Conservation (phyloP, 2,113 vertebrate species). For the Cranoglanis bouderius region DNA sequence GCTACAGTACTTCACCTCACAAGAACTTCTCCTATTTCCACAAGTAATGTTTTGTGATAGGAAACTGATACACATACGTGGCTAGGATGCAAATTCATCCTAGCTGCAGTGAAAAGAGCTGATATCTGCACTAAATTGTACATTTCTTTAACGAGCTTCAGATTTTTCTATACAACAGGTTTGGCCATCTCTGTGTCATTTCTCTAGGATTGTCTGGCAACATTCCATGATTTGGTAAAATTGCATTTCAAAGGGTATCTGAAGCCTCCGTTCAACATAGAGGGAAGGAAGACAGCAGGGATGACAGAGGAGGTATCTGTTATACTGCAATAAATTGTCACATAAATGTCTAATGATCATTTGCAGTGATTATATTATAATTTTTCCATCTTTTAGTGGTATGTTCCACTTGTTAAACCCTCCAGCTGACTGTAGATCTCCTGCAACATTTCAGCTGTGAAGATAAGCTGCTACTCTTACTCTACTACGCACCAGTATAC, state of each 20-base stretch:
- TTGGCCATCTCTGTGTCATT: neutral
- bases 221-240: conserved; percentile 68
- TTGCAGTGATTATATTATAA: neutral
- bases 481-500: neutral
- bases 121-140: neutral
- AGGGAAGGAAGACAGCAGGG: conserved; percentile 66
- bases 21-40: neutral
- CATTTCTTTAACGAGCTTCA: neutral
- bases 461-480: neutral
- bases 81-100: neutral
- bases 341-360: no score
- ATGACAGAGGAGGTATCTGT: conserved; percentile 67
- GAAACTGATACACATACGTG: neutral
- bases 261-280: conserved; percentile 69
- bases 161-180: neutral
- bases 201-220: conserved; percentile 63
- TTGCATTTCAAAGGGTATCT: conserved; percentile 68
- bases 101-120: neutral
- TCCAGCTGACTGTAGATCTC: conserved; percentile 51
- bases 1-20: neutral
- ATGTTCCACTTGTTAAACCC: conserved; percentile 68
- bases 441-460: neutral
- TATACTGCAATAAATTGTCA: neutral
- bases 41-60: neutral
- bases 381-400: conserved; percentile 60